phyloP scores from a whole-genome alignment of 2,888 invertebrate species.

The Malthinus flaveolus region DNA sequence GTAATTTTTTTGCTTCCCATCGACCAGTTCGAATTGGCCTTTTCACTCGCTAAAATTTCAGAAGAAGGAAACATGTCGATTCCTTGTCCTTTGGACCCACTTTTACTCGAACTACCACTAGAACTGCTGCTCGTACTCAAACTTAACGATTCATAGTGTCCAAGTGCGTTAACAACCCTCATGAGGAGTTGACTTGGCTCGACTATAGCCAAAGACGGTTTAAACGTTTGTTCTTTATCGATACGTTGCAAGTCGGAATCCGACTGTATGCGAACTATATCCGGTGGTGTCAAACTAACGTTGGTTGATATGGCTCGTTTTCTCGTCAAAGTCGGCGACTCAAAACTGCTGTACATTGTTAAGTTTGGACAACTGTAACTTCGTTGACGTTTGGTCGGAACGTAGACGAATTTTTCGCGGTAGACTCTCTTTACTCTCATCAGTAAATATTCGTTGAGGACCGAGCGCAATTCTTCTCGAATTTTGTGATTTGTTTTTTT shows the following conservation, averaged over 20 bases:
- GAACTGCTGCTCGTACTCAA: background rate
- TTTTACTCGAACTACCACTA: conserved; percentile 36
- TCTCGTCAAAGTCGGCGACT: conserved; percentile 52
- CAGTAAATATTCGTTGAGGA: conserved; percentile 71
- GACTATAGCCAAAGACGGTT: conserved; percentile 67
- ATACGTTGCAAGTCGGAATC: conserved; percentile 79
- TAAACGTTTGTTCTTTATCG: conserved; percentile 76
- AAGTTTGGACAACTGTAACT: conserved; percentile 75
- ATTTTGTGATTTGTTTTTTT: conserved; percentile 79
- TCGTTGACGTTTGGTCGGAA: conserved; percentile 55
- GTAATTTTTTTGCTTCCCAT: conserved; percentile 55
- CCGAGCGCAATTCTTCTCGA: conserved; percentile 54
- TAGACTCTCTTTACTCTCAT: conserved; percentile 78
- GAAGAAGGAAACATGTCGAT: conserved; percentile 74
- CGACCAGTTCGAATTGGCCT: conserved; percentile 58
- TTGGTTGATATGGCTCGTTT: conserved; percentile 69
- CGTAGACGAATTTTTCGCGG: conserved; percentile 60
- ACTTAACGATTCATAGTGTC: conserved; percentile 56
- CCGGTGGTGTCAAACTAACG: conserved; percentile 39
- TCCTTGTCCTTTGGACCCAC: conserved; percentile 58
- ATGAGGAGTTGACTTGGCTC: conserved; percentile 77
- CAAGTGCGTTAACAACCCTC: conserved; percentile 77
- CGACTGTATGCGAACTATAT: conserved; percentile 67
- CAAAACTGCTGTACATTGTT: conserved; percentile 59
- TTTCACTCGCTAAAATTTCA: conserved; percentile 73